phyloP scores from a whole-genome alignment of 2,888 invertebrate genomes.

The Clusia tigrina region DNA sequence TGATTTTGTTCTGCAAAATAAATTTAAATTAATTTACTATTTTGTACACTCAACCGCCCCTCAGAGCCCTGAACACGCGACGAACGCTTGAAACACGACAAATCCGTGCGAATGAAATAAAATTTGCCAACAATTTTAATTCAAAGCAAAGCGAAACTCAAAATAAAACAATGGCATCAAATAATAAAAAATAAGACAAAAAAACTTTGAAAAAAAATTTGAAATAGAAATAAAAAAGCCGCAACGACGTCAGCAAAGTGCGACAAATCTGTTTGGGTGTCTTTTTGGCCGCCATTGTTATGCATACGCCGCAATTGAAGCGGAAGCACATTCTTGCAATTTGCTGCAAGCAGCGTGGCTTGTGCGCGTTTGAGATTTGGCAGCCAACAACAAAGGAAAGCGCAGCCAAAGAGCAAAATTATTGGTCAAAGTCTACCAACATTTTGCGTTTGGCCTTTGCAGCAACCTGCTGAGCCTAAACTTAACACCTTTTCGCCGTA shows the following conservation, averaged over 20 bases:
- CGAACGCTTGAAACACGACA: background rate
- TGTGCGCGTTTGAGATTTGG: background rate
- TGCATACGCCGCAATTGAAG: conserved; percentile 14
- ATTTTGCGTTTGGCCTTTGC: too few relatives aligned
- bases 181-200: conserved; percentile 46
- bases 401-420: too few relatives aligned
- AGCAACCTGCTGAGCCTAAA: too few relatives aligned
- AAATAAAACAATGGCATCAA: conserved; percentile 44
- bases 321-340: conserved; percentile 10
- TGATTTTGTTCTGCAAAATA: background rate
- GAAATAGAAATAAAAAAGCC: conserved; percentile 39
- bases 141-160: conserved; percentile 52
- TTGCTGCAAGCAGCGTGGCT: background rate
- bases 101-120: background rate
- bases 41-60: background rate
- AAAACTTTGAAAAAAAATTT: conserved; percentile 15
- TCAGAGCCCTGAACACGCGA: background rate
- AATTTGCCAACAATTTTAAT: conserved; percentile 28
- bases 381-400: too few relatives aligned
- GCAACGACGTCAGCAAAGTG: conserved; percentile 53
- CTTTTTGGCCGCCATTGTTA: conserved; percentile 25
- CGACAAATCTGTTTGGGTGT: conserved; percentile 27
- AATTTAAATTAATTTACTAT: background rate
- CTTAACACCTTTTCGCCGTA: too few relatives aligned
- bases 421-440: too few relatives aligned